Base-by-base conservation (phyloP, 1,140 invertebrate genomes). In the Bombus haemorrhoidalis region DNA sequence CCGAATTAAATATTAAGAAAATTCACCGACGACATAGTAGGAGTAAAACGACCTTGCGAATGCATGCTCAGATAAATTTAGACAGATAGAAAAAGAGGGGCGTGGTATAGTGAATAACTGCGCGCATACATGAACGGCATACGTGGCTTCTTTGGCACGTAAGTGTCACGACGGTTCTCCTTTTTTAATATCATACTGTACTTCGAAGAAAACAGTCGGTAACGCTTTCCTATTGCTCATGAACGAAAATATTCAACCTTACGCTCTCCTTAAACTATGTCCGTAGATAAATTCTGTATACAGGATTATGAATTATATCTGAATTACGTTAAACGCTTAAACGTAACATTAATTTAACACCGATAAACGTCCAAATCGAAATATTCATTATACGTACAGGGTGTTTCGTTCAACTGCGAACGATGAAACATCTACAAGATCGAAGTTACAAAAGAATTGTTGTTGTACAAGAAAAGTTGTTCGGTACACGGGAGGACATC, bases 61-160 rank as follows among this genome's bases (percentile, higher is more conserved):
- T 75, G 72, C 81, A 66, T 64, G 72, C 72, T 32, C 71, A 76
- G 81, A 83, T 83, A 83, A 83, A 83, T 83, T 83, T 83, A 83
- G 81, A 83, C 53, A 76, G 81, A 75, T 75, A 59, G 81, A 75
- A 82, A 82, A 83, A 83, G 72, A 76, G 72, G 64, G 74, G 71
- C 79, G 72, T 59, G 86, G 74, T 72, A 53, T 22, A 74, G 86
- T 73, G 68, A 87, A 71, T 72, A 85, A 66, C n/a, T 74, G 59
- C 39, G 53, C 57, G 72, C 62, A 79, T 78, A 82, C 78, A 83
- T 47, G 81, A 81, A 75, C 72, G 43, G 59, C n/a, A 59, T 76
- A 83, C 81, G 81, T 83, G 81, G 59, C 72, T 75, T 39, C 72
- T 83, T 75, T 83, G 81, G 81, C 72, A 83, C 57, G 71, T 59